Evolutionary conservation across 2,888 invertebrate genomes (phyloP).

Genomic region (Coleophora deauratella): DNA sequence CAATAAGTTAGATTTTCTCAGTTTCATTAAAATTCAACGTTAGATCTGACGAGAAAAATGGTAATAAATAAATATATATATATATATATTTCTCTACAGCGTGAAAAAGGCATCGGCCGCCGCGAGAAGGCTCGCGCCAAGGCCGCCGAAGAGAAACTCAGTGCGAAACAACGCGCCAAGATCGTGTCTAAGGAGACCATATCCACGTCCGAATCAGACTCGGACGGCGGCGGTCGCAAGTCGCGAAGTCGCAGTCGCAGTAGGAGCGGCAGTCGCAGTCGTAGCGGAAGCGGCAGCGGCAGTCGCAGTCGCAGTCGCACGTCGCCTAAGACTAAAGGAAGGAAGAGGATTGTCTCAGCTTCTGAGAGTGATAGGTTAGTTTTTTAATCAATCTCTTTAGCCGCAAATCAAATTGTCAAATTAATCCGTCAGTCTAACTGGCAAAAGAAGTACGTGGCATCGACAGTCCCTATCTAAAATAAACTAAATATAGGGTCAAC

Average conservation of each 20-base stretch:
- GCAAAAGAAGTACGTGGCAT: no score
- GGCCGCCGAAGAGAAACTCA: constrained; percentile 78
- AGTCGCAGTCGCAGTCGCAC: constrained; percentile 45
- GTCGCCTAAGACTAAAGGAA: constrained; percentile 61
- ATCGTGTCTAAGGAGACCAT: constrained; percentile 96
- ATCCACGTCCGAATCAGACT: constrained; percentile 90
- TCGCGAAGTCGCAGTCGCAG: constrained; percentile 39
- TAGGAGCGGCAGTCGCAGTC: constrained; percentile 50
- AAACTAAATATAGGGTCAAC: no score
- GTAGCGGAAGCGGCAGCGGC: constrained; percentile 28
- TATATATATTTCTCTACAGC: constrained; percentile 22
- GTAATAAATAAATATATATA: not conserved
- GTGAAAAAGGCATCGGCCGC: constrained; percentile 56
- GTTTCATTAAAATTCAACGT: no score
- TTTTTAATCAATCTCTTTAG: constrained; percentile 13
- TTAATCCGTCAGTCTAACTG: no score
- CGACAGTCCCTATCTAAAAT: no score
- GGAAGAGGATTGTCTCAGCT: constrained; percentile 76
- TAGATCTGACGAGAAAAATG: no score
- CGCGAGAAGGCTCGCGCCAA: constrained; percentile 50
- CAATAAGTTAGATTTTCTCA: no score
- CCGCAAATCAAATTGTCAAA: no score
- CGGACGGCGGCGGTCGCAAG: constrained; percentile 63
- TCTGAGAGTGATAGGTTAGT: constrained; percentile 71
- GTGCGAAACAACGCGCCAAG: constrained; percentile 88